Evolutionary conservation across 30 jellyfish, hydroid and myxozoan genomes (phyloP).

Genomic region (Rhopilema esculentum): DNA sequence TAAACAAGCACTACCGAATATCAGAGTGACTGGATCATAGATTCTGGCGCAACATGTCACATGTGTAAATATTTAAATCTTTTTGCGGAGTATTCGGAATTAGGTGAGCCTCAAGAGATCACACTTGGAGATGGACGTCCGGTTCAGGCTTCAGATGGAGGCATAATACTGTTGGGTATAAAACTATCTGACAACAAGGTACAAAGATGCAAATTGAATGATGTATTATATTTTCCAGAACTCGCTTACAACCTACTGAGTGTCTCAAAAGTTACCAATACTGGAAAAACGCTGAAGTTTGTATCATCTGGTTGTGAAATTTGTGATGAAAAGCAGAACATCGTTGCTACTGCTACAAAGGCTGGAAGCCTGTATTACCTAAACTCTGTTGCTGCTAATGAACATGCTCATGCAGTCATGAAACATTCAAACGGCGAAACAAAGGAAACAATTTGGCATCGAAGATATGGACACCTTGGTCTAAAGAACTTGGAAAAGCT

Average conservation of each 20-base stretch:
- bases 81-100: neutral
- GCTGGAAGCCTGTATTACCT: no score
- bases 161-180: neutral
- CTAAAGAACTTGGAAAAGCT: neutral
- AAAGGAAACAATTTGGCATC: slow-evolving; percentile 57
- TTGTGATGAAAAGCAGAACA: no score
- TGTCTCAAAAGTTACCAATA: neutral
- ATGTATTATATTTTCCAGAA: slow-evolving; percentile 1
- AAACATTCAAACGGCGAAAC: no score
- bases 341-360: no score
- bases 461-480: slow-evolving; percentile 68
- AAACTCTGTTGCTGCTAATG: no score
- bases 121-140: slow-evolving; percentile 4
- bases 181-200: neutral
- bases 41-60: slow-evolving; percentile 75
- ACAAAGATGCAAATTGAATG: neutral
- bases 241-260: slow-evolving; percentile 7
- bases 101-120: neutral
- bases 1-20: slow-evolving; percentile 15
- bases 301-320: neutral
- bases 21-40: slow-evolving; percentile 61
- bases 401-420: no score
- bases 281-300: slow-evolving; percentile 2
- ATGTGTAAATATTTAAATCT: slow-evolving; percentile 49
- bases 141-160: slow-evolving; percentile 4